Evolutionary conservation across 2,888 invertebrate species (phyloP).

Genomic region (Apodemia duryi): DNA sequence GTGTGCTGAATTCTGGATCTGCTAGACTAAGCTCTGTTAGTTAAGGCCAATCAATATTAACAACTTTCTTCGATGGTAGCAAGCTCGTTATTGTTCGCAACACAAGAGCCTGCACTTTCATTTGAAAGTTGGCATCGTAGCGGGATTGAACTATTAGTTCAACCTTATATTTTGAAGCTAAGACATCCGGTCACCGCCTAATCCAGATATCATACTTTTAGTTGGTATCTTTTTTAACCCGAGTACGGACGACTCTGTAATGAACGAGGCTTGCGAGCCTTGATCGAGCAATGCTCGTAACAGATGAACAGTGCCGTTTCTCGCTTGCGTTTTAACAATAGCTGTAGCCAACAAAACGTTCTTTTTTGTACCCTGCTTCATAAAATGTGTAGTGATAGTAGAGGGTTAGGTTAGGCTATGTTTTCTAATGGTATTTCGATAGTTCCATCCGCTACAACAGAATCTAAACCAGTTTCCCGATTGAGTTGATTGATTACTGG

Average conservation of each 20-base stretch:
- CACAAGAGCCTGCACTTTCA: background rate
- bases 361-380: background rate
- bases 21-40: background rate
- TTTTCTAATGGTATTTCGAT: constrained; percentile 5
- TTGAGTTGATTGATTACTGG: too few species aligned
- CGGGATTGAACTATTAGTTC: background rate
- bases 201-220: background rate
- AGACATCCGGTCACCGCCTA: background rate
- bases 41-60: background rate
- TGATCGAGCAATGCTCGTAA: constrained; percentile 1
- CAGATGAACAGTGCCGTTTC: background rate
- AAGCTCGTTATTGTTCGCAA: background rate
- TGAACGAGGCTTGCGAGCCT: constrained; percentile 3
- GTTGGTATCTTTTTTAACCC: background rate
- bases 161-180: background rate
- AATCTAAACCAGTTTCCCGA: too few species aligned
- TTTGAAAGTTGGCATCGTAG: background rate
- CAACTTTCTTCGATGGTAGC: background rate
- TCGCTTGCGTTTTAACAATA: background rate
- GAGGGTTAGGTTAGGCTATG: too few species aligned
- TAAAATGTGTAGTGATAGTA: background rate
- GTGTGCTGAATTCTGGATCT: background rate
- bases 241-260: constrained; percentile 3
- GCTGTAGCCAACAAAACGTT: background rate
- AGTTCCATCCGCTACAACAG: constrained; percentile 14